These are phyloP conservation scores for Sabellastarte sp. DNA, from an alignment of 2,888 invertebrate species.

Conservation along the genomic window DNA sequence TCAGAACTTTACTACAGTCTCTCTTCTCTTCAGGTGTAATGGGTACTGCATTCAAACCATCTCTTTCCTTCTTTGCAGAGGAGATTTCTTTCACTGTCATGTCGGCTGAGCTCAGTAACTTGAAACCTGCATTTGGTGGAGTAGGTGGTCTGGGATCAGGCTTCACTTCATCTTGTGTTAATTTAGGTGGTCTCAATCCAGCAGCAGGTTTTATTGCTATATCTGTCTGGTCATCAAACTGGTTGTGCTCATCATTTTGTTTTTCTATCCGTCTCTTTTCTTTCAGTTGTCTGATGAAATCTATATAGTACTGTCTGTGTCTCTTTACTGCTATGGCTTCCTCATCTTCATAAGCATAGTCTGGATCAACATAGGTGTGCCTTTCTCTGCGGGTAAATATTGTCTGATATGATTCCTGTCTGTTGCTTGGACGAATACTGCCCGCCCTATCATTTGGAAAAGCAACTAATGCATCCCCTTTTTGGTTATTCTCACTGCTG, in stretches of 20 bases:
- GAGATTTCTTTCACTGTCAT: constrained; percentile 37
- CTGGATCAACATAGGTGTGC: constrained; percentile 56
- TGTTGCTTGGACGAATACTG: constrained; percentile 52
- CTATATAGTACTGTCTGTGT: constrained; percentile 47
- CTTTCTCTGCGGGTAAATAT: constrained; percentile 50
- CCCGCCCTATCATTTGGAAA: constrained; percentile 57
- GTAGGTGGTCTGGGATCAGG: constrained; percentile 44
- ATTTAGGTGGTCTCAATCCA: constrained; percentile 47
- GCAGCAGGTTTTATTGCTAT: constrained; percentile 54
- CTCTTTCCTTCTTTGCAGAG: constrained; percentile 25
- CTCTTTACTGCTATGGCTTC: constrained; percentile 39
- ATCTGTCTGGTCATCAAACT: constrained; percentile 48
- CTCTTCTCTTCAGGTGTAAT: constrained; percentile 48
- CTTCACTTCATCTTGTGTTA: constrained; percentile 47
- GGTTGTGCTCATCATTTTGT: constrained; percentile 42
- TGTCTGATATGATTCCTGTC: constrained; percentile 50
- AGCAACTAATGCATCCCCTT: constrained; percentile 41
- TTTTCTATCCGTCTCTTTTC: constrained; percentile 39
- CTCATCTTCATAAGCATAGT: constrained; percentile 54
- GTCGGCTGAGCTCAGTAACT: constrained; percentile 50
- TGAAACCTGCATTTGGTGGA: constrained; percentile 51
- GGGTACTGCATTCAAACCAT: constrained; percentile 57
- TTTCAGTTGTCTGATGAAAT: constrained; percentile 42
- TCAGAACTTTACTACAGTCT: constrained; percentile 49
- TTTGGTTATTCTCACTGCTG: constrained; percentile 21